A percentile compares a stretch with the other conserved stretches of the same genome.
phyloP scores from a whole-genome alignment of 2,888 invertebrate species.

The Drosophila limbata region DNA sequence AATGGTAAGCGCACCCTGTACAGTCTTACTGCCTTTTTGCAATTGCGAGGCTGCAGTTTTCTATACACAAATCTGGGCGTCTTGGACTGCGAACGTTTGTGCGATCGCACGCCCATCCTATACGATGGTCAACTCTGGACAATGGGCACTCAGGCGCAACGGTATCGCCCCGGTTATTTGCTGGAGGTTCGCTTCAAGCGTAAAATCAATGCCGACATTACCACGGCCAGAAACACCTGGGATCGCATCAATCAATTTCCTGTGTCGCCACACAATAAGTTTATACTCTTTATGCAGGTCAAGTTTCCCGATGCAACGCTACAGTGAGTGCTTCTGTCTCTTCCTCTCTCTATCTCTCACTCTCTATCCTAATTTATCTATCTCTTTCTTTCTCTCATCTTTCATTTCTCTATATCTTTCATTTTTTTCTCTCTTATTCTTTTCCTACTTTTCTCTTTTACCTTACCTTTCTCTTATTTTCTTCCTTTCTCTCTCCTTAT shows the following conservation, averaged over 20 bases:
- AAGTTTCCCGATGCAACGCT: conserved; percentile 61
- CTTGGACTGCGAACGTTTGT: conserved; percentile 76
- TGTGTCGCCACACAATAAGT: conserved; percentile 54
- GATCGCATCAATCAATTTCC: conserved; percentile 58
- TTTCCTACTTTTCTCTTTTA: no score
- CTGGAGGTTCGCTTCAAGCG: conserved; percentile 65
- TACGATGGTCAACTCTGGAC: conserved; percentile 52
- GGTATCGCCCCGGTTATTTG: conserved; percentile 51
- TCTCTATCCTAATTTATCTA: no score
- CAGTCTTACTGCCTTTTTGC: conserved; percentile 83
- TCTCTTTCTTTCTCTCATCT: no score
- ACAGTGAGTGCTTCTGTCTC: conserved; percentile 45
- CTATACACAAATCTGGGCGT: conserved; percentile 86
- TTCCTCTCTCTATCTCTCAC: not conserved
- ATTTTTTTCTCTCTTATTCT: no score
- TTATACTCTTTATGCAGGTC: conserved; percentile 58
- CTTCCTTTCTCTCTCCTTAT: no score
- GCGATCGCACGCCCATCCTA: conserved; percentile 45
- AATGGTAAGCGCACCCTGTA: conserved; percentile 53
- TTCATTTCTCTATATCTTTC: no score
- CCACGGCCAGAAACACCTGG: conserved; percentile 49
- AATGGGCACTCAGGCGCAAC: conserved; percentile 22
- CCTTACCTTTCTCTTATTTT: no score
- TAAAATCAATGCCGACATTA: conserved; percentile 52
- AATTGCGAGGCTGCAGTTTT: conserved; percentile 53